phyloP scores from a whole-genome alignment of 2,888 invertebrate species.

The Aphidoletes aphidimyza region DNA sequence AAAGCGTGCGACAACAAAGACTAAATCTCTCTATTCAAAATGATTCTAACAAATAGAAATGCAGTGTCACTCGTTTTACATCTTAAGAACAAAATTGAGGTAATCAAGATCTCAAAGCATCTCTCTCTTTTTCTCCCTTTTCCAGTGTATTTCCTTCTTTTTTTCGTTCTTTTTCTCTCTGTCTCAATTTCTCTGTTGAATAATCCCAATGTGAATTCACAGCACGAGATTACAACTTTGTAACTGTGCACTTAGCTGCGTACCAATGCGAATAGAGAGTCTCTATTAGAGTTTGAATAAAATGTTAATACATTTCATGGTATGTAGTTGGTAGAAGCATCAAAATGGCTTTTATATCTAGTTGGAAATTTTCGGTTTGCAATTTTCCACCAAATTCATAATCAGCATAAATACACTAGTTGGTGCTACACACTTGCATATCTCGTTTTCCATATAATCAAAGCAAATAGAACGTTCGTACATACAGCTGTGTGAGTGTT shows the following conservation, averaged over 20 bases:
- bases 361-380: neutral
- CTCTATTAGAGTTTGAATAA: no score
- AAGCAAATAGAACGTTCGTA: neutral
- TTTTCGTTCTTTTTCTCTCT: neutral
- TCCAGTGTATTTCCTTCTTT: neutral
- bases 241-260: no score
- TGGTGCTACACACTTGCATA: no score
- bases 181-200: neutral
- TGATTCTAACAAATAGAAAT: neutral
- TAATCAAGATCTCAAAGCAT: neutral
- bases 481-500: neutral
- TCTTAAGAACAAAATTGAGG: neutral
- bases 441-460: neutral
- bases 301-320: no score
- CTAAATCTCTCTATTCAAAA: neutral
- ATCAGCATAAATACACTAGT: no score
- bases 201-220: no score
- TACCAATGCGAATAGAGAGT: no score
- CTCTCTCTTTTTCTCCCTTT: neutral
- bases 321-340: neutral
- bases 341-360: neutral
- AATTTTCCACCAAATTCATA: neutral
- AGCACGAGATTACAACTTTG: no score
- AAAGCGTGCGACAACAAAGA: neutral
- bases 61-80: neutral